Evolutionary conservation across 2,888 invertebrate genomes (phyloP).

Genomic region (Drosophila emarginata): DNA sequence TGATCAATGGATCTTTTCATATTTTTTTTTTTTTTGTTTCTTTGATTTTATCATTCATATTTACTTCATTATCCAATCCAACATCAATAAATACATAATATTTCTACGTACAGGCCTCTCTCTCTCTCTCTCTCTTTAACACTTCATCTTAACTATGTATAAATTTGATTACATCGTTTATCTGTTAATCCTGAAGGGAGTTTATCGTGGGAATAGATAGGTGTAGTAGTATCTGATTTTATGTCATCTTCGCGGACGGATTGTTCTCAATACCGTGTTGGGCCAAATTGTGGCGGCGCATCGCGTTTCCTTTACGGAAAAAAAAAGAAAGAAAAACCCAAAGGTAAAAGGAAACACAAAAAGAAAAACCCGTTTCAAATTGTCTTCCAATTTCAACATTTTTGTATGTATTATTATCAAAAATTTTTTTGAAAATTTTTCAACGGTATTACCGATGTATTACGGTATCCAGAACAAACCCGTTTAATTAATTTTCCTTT

Average conservation of each 20-base stretch:
- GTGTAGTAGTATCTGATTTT: neutral
- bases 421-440: neutral
- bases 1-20: neutral
- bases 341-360: neutral
- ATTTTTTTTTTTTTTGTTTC: neutral
- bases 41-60: conserved; percentile 1
- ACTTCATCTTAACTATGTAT: conserved; percentile 12
- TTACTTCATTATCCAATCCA: neutral
- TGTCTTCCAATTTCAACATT: neutral
- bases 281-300: neutral
- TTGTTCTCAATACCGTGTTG: neutral
- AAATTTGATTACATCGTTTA: conserved; percentile 9
- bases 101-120: conserved; percentile 7
- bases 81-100: conserved; percentile 12
- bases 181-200: neutral
- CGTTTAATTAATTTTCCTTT: neutral
- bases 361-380: neutral
- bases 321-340: neutral
- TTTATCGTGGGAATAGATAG: neutral
- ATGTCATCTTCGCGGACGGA: neutral
- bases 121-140: conserved; percentile 2
- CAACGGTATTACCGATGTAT: neutral
- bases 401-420: neutral
- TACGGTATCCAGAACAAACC: neutral
- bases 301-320: neutral